Evolutionary conservation across 2,113 vertebrate species (phyloP), one percentile per base, ranked within the genome.

Genomic region (Sciurus niger): DNA sequence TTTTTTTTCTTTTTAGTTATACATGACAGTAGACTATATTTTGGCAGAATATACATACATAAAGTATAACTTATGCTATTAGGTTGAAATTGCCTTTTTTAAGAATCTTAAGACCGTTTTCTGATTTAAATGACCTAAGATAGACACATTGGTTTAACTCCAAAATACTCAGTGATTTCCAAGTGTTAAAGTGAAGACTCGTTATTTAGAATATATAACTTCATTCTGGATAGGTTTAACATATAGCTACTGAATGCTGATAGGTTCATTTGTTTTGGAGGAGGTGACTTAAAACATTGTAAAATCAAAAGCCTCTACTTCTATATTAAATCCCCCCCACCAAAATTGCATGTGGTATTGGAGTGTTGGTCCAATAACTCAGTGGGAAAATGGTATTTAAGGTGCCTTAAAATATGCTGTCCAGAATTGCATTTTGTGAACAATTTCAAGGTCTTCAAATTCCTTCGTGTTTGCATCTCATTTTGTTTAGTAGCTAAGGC

Each of bases 401-500:
- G 16, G 40, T 60, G 6, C 43, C 89, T 89, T 89, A 72, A 91
- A 72, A 58, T 60, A 16, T 53, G 0, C 28, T 88, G 32, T 68
- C 72, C 60, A 37, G 92, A 96, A 67, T 8, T 58, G 17, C 22
- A 12, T 86, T 96, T 92, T 76, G 63, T 63, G 65, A 46, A 51
- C 51, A 25, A 9, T 92, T 30, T 28, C 40, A 46, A 86, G 46
- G 32, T 90, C 93, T 88, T 80, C 16, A 30, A 80, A 90, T 92
- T 94, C 74, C 34, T 96, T 79, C 82, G 79, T 96, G 79, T 95
- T 97, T 96, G 76, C 37, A 78, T 95, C 60, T 94, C 94, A 55
- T 90, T 96, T 96, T 97, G 70, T 92, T 94, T 96, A 65, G 77
- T 96, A 93, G 53, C 93, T 93, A 65, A 73, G 74, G 53, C 40